Evolutionary conservation across 2,113 vertebrate genomes (phyloP), one percentile per base, ranked within the genome.

Genomic region (Stigmatopora argus): DNA sequence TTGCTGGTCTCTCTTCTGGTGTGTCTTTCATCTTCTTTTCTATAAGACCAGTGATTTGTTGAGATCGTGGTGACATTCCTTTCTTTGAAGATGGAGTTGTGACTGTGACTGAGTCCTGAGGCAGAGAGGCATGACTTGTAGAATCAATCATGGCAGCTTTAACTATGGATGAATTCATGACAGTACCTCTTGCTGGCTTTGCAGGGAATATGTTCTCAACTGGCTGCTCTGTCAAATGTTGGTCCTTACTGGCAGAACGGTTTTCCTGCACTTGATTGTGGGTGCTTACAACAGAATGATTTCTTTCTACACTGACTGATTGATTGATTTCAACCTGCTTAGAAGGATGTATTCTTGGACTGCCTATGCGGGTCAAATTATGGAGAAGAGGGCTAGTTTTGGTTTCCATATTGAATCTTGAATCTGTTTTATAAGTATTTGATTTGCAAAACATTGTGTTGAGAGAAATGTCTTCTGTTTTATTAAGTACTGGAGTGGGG

Each of bases 81-180:
- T 78, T 78, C 67, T 80, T 78, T 83, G 82, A 74, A 31, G 82
- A 64, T 61, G 80, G 73, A 82, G 77, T 69, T 77, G 79, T 83
- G 79, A 82, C 69, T 75, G 85, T 83, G 76, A 78, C 71, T 83
- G 85, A 85, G 69, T 74, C 84, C 83, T 89, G 83, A 83, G 83
- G 86, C 87, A 87, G 56, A 83, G 79, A 81, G 83, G 83, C 75
- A 86, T 83, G 85, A 86, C 78, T 85, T 75, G 80, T 45, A 84
- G 80, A 79, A 75, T 87, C 86, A 84, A 69, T 86, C 78, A 83
- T 73, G 86, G 83, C 70, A 19, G 65, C 74, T 81, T 83, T 78
- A 70, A 70, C 72, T 79, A 84, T 31, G 72, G 78, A 62, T 1
- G 82, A 56, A 78, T 84, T 85, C 65, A 89, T 85, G 63, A 72